Conservation (phyloP, 2,113 vertebrate genomes). For the Neoarius graeffei region DNA sequence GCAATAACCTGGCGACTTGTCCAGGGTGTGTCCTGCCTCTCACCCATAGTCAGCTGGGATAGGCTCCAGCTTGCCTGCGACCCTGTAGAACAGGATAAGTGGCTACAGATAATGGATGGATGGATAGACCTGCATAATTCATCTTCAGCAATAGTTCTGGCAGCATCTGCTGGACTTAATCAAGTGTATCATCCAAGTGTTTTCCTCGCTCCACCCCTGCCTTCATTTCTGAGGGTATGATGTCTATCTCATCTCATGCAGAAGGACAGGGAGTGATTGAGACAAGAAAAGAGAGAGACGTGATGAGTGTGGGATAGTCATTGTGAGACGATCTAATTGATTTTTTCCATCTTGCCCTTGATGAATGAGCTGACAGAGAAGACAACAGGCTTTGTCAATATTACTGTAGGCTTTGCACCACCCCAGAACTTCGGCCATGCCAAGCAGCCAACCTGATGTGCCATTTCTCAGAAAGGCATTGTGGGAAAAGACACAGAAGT, state of each 20-base stretch:
- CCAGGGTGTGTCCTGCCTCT: no score
- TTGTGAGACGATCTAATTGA: slow-evolving; percentile 51
- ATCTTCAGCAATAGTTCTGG: neutral
- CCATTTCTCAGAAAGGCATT: slow-evolving; percentile 42
- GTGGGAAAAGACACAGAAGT: slow-evolving; percentile 30
- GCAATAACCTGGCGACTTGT: no score
- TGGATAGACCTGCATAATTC: neutral
- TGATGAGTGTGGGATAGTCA: slow-evolving; percentile 12
- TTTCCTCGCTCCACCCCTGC: neutral
- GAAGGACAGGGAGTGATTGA: slow-evolving; percentile 5
- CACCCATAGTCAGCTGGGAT: no score
- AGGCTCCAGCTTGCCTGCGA: no score
- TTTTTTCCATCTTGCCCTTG: slow-evolving; percentile 50
- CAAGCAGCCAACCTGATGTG: slow-evolving; percentile 16
- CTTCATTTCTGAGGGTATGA: neutral
- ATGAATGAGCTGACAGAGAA: slow-evolving; percentile 57
- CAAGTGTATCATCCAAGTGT: neutral
- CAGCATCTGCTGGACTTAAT: neutral
- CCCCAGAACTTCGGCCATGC: slow-evolving; percentile 20
- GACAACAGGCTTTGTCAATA: slow-evolving; percentile 56
- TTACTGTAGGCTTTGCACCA: slow-evolving; percentile 43
- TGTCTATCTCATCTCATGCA: neutral
- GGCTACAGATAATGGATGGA: no score
- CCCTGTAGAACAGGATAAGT: no score
- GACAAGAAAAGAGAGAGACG: slow-evolving; percentile 25